Percentiles rank a stretch among this genome's conserved stretches.
These are phyloP conservation scores for Adrianichthys oophorus DNA, from an alignment of 2,797 vertebrate species.

Conservation along the genomic window DNA sequence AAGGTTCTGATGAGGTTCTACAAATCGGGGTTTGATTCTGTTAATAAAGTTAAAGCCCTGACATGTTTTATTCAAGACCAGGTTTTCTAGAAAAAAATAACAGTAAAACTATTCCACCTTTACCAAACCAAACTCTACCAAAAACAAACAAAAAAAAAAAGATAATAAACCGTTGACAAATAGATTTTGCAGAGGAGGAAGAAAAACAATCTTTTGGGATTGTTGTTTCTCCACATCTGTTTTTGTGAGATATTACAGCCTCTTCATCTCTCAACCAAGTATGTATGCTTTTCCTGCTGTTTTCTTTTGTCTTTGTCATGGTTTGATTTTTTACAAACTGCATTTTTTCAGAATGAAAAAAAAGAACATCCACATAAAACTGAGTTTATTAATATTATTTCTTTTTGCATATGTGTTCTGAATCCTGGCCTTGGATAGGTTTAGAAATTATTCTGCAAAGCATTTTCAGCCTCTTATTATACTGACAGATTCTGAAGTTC, in stretches of 20 bases:
- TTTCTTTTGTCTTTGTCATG: constrained; percentile 2
- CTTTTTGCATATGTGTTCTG: no score
- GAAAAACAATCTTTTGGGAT: constrained; percentile 4
- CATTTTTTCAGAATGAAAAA: neutral
- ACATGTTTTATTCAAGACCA: neutral
- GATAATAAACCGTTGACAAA: constrained; percentile 13
- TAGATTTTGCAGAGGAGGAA: neutral
- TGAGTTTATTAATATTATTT: no score
- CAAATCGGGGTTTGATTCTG: neutral
- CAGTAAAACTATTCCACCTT: neutral
- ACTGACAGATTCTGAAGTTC: no score
- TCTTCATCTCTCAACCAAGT: constrained; percentile 7
- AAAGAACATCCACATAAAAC: neutral
- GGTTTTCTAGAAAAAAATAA: neutral
- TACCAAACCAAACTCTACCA: neutral
- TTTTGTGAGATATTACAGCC: constrained; percentile 6
- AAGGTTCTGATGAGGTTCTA: neutral
- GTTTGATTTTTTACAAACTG: neutral
- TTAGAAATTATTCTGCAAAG: no score
- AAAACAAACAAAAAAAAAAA: no score
- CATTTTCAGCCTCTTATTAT: no score
- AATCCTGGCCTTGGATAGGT: no score
- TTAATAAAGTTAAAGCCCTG: neutral
- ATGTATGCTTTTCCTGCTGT: constrained; percentile 6
- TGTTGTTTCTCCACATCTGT: constrained; percentile 14